Evolutionary conservation across 2,888 invertebrate species (phyloP).

Genomic region (Andrena dorsata): DNA sequence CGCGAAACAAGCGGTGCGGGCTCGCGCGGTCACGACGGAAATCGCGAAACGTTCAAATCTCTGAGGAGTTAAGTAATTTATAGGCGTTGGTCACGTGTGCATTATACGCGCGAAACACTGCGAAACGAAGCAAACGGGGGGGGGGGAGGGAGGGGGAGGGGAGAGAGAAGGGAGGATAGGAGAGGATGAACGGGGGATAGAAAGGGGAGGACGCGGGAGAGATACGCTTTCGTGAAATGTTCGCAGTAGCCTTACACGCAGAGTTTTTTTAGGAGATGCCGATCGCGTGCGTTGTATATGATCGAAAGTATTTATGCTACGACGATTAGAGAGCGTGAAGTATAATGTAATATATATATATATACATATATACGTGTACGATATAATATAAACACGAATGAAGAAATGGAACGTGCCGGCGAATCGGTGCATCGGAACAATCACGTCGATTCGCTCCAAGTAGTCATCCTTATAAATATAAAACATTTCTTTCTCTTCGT

Average conservation of each 20-base stretch:
- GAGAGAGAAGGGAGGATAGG: not conserved
- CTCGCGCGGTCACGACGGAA: not conserved
- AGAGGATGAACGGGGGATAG: not conserved
- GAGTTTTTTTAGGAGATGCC: conserved; percentile 10
- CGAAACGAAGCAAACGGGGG: conserved; percentile 1
- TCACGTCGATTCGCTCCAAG: conserved; percentile 31
- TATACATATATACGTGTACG: not conserved
- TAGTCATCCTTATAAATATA: conserved; percentile 47
- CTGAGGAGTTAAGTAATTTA: conserved; percentile 30
- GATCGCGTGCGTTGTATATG: conserved; percentile 43
- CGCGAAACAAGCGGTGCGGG: not conserved
- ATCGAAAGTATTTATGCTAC: conserved; percentile 44
- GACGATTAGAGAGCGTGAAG: conserved; percentile 34
- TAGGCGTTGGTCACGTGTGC: conserved; percentile 23
- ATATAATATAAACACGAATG: conserved; percentile 24
- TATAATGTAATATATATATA: conserved; percentile 38
- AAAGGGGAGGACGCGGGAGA: not conserved
- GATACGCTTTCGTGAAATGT: conserved; percentile 25
- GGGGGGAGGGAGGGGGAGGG: not conserved
- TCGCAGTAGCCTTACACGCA: conserved; percentile 12
- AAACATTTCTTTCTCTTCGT: conserved; percentile 16
- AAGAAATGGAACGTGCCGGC: conserved; percentile 27
- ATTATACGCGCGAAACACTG: conserved; percentile 23
- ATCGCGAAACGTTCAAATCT: conserved; percentile 13
- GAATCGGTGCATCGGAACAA: conserved; percentile 35